Evolutionary conservation across 2,888 invertebrate species (phyloP), one percentile per base, ranked within the genome.

Genomic region (Cryptocephalus primarius): DNA sequence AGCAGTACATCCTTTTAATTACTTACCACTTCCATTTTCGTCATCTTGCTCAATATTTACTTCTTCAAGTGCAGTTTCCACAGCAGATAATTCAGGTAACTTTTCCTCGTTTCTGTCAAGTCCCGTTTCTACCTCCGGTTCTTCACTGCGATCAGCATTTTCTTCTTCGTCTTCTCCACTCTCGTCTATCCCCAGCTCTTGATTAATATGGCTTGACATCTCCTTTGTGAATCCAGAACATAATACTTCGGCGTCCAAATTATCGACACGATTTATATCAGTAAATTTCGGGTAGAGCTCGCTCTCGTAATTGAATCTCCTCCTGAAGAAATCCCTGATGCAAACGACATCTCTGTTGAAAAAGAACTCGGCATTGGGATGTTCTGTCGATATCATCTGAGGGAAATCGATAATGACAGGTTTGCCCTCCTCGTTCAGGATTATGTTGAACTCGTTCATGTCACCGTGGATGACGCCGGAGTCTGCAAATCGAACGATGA

Each of bases 371-470:
- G 96, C 97, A 70, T 99, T 94, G 34, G 75, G 65, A 71, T 99
- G 97, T 22, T 85, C 82, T 0, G 89, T 95, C 8, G 96, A 95
- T 45, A 99, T 83, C 96, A 99, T 99, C 75, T 99, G 99, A 0
- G 99, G 99, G 69, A 99, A 99, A 74, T 99, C 99, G 51, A 97
- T 96, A 55, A 99, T 74, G 42, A 92, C 73, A 0, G 93, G 86
- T 53, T 85, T 85, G 12, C 83, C 82, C 0, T 86, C 84, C 44
- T 83, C 79, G 34, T 81, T 79, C 1, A 90, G 75, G 85, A 99
- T 91, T 51, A 99, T 81, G 69, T 99, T 99, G 71, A 99, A 99
- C 72, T 99, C 99, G 66, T 99, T 99, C 69, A 96, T 99, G 75
- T 99, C 99, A 0, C 96, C 91, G 68, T 99, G 99, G 58, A 99